Conservation (phyloP, 2,113 vertebrate genomes). For the Mastomys natalensis region DNA sequence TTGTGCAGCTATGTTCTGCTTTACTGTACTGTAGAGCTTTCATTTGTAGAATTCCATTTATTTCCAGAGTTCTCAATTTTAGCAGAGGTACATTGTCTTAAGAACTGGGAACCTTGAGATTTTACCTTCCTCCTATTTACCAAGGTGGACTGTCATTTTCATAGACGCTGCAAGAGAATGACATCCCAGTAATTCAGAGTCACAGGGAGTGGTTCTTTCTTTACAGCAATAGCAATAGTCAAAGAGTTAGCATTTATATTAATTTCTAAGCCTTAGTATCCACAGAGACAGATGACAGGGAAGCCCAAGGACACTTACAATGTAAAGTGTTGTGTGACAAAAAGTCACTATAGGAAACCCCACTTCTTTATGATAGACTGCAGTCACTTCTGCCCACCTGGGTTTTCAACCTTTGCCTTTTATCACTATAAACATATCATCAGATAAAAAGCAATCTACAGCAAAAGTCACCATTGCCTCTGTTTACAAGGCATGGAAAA, state of each 20-base stretch:
- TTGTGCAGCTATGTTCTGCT: background rate
- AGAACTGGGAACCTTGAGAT: background rate
- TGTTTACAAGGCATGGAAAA: background rate
- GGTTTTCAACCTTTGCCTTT: background rate
- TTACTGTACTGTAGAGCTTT: background rate
- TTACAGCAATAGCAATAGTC: background rate
- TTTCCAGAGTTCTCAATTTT: conserved; percentile 16
- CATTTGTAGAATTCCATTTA: background rate
- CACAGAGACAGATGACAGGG: background rate
- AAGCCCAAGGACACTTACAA: background rate
- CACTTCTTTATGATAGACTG: background rate
- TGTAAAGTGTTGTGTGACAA: no score
- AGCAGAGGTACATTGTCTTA: background rate
- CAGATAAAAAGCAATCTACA: background rate
- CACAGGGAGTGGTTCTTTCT: background rate
- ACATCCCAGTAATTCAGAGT: background rate
- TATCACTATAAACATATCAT: background rate
- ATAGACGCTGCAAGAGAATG: background rate
- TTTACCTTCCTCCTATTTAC: background rate
- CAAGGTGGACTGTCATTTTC: background rate
- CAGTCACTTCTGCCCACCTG: background rate
- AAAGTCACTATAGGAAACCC: background rate
- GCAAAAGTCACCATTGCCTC: background rate
- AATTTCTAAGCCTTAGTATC: background rate
- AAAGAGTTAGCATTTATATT: background rate